Conservation (phyloP, 2,113 vertebrate genomes). For the Picathartes gymnocephalus region DNA sequence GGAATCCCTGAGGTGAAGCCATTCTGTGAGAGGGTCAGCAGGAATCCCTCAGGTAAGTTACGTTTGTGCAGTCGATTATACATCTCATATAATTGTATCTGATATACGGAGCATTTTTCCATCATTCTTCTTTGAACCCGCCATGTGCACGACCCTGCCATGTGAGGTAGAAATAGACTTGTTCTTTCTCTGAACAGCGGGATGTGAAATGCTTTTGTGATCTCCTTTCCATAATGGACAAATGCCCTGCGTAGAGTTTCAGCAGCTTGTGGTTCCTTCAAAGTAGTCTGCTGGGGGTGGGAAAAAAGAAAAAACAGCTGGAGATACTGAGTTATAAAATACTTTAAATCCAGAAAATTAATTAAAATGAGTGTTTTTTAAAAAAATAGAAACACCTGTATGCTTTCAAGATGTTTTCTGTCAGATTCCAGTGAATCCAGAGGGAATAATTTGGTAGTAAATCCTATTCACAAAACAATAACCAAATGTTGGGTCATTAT, state of each 20-base stretch:
- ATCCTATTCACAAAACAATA: not conserved
- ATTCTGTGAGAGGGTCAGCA: not conserved
- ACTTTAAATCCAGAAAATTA: constrained; percentile 10
- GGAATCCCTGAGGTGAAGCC: not conserved
- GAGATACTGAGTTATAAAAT: not conserved
- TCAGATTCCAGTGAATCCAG: not conserved
- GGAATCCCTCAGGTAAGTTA: not conserved
- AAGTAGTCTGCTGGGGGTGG: not conserved
- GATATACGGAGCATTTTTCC: not conserved
- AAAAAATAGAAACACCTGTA: not conserved
- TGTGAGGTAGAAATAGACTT: constrained; percentile 1
- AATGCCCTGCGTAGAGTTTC: not conserved
- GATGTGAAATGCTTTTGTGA: constrained; percentile 15
- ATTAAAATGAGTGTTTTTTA: not conserved
- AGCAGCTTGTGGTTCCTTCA: not conserved
- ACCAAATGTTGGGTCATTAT: not conserved
- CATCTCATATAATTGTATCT: fast-evolving
- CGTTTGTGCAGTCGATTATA: not conserved
- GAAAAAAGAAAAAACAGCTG: not conserved
- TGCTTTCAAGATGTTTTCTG: not conserved
- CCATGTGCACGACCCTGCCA: not conserved
- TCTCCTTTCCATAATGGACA: constrained; percentile 9
- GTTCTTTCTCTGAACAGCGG: constrained; percentile 2
- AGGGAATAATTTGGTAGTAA: not conserved
- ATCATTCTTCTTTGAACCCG: not conserved